Evolutionary conservation across 1,140 invertebrate genomes (phyloP).

Genomic region (Drosophila chauvacae): DNA sequence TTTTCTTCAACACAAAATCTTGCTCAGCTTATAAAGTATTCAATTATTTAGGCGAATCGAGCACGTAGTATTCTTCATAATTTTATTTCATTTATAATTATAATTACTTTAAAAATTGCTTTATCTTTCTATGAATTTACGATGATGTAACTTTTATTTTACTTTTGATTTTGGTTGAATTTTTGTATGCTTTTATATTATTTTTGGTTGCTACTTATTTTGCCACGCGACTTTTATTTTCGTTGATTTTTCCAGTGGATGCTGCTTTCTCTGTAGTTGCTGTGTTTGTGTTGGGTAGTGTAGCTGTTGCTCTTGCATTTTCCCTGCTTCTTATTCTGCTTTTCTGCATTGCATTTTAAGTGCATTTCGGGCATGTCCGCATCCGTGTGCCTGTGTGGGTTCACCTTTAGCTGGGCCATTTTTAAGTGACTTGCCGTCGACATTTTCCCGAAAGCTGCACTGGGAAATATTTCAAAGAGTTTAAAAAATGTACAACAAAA

Average conservation of each 20-base stretch:
- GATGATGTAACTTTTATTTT: background rate
- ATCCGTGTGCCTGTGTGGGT: conserved; percentile 25
- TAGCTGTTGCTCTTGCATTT: conserved; percentile 18
- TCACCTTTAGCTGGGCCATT: conserved; percentile 66
- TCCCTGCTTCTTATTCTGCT: conserved; percentile 24
- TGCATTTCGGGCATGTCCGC: conserved; percentile 64
- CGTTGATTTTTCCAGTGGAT: conserved; percentile 17
- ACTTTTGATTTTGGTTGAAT: background rate
- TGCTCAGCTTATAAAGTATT: background rate
- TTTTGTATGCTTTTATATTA: conserved; percentile 18
- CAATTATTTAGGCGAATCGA: too few species aligned
- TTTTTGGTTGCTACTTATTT: conserved; percentile 17
- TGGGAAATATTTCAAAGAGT: background rate
- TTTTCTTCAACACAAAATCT: too few species aligned
- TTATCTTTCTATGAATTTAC: background rate
- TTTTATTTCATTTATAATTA: background rate
- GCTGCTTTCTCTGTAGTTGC: conserved; percentile 19
- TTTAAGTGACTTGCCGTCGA: conserved; percentile 80
- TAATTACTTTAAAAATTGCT: background rate
- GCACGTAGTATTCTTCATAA: background rate
- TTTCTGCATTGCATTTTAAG: conserved; percentile 67
- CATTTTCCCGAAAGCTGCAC: conserved; percentile 46
- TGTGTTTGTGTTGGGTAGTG: background rate
- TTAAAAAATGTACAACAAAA: too few species aligned
- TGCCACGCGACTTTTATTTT: conserved; percentile 22